Evolutionary conservation across 2,888 invertebrate species (phyloP), one percentile per base, ranked within the genome.

Genomic region (Aphodius sticticus): DNA sequence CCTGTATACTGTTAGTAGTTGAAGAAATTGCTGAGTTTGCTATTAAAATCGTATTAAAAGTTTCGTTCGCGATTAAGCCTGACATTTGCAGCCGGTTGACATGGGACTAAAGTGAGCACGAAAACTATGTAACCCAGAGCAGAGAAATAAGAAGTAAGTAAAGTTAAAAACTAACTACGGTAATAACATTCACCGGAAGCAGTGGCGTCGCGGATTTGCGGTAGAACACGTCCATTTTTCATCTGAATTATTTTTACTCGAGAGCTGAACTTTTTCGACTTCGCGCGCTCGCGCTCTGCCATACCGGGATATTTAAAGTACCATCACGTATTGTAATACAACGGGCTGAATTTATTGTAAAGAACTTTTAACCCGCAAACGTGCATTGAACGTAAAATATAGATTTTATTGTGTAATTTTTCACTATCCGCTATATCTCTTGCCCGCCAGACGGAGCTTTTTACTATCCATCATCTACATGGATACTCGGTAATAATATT

Each of bases 311-410:
- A 80, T 80, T 80, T 76, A 76, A 78, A 80, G 80, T 80, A 77
- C 78, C 76, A 78, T 78, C 80, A 80, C 80, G 80, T 80, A 76
- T 80, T 78, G 80, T 80, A 80, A 80, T 80, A 80, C 80, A 80
- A 80, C 78, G 80, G 70, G 70, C 71, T 37, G 78, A 79, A 81
- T 81, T 78, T 81, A 79, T 81, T 72, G 77, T 79, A 81, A 76
- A 77, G 79, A 81, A 81, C 79, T 81, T 80, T 77, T 81, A 79
- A 76, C 79, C 70, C 76, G 69, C 72, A 79, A 74, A 80, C 81
- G 81, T 81, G 79, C 35, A 70, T 35, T 38, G 79, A 79, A 81
- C 71, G 70, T 77, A 35, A 79, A 79, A 77, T 77, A 70, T 76
- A 76, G 74, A 75, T 81, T 77, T 77, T 77, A 76, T 78, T 78